phyloP scores from a whole-genome alignment of 2,888 invertebrate genomes.

The Drosophila dives region DNA sequence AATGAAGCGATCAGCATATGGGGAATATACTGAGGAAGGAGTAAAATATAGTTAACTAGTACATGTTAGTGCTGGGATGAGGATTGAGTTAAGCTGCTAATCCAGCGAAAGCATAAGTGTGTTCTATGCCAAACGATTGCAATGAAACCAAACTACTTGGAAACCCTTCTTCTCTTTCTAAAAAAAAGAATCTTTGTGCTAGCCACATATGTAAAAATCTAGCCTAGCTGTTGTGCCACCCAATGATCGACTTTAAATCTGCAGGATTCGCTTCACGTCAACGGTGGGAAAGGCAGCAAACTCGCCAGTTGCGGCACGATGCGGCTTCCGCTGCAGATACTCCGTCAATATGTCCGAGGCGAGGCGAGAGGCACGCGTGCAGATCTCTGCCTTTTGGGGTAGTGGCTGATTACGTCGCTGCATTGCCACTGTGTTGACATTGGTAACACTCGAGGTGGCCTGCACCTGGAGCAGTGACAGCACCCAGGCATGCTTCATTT shows the following conservation, averaged over 20 bases:
- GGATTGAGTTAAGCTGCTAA: slow-evolving; percentile 10
- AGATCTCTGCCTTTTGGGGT: slow-evolving; percentile 75
- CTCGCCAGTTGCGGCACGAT: slow-evolving; percentile 82
- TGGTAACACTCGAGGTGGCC: slow-evolving; percentile 41
- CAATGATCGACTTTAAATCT: slow-evolving; percentile 59
- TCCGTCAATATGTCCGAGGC: slow-evolving; percentile 84
- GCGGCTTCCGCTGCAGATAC: slow-evolving; percentile 84
- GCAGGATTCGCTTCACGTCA: slow-evolving; percentile 82
- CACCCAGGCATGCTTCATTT: slow-evolving; percentile 86
- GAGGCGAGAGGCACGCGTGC: slow-evolving; percentile 81
- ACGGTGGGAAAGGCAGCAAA: slow-evolving; percentile 84
- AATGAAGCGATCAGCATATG: not conserved
- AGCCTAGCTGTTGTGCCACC: slow-evolving; percentile 33
- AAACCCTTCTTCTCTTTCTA: not conserved
- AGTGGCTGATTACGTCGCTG: slow-evolving; percentile 77
- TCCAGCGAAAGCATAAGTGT: slow-evolving; percentile 14
- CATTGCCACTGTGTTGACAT: slow-evolving; percentile 61
- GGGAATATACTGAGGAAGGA: slow-evolving; percentile 25
- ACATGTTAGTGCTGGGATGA: slow-evolving; percentile 8
- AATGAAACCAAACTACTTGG: slow-evolving; percentile 5
- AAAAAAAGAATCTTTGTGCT: slow-evolving; percentile 50
- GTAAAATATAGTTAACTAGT: slow-evolving; percentile 13
- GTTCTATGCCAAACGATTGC: slow-evolving; percentile 1
- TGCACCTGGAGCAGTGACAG: slow-evolving; percentile 82
- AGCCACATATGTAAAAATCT: slow-evolving; percentile 38